phyloP scores from a whole-genome alignment of 2,888 invertebrate species.

The Drosophila subquinaria region DNA sequence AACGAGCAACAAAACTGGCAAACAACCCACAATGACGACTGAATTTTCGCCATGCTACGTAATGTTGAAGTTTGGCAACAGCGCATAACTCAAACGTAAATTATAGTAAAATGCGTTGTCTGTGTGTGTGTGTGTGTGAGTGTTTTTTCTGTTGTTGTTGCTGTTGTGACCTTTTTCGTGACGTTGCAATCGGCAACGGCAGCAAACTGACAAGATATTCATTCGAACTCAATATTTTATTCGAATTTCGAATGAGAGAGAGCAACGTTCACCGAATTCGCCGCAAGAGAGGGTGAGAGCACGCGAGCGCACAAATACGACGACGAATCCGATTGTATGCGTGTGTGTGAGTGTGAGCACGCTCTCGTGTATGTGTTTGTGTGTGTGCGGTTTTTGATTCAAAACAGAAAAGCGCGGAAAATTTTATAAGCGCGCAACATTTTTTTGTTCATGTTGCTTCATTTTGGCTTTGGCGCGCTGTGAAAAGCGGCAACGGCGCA shows the following conservation, averaged over 20 bases:
- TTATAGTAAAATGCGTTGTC: conserved; percentile 65
- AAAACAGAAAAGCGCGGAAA: conserved; percentile 75
- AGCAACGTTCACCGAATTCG: conserved; percentile 43
- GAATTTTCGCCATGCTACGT: conserved; percentile 75
- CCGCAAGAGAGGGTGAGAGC: conserved; percentile 49
- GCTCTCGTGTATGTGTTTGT: conserved; percentile 5
- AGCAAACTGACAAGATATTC: conserved; percentile 54
- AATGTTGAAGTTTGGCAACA: conserved; percentile 71
- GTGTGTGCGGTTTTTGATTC: conserved; percentile 58
- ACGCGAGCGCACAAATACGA: conserved; percentile 25
- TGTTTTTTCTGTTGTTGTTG: conserved; percentile 34
- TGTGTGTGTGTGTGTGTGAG: conserved; percentile 4
- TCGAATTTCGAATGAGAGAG: conserved; percentile 70
- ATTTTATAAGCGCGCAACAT: conserved; percentile 67
- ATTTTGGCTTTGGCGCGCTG: conserved; percentile 52
- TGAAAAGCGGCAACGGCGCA: conserved; percentile 67
- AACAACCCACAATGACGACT: conserved; percentile 59
- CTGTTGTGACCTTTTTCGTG: conserved; percentile 63
- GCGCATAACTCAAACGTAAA: conserved; percentile 60
- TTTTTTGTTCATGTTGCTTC: conserved; percentile 45
- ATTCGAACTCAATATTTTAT: conserved; percentile 78
- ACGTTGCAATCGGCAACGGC: conserved; percentile 53
- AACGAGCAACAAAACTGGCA: conserved; percentile 23
- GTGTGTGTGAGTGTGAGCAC: not conserved
- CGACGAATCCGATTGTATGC: not conserved